Evolutionary conservation across 2,113 vertebrate genomes (phyloP), one percentile per base, ranked within the genome.

Genomic region (Aplodontia rufa): DNA sequence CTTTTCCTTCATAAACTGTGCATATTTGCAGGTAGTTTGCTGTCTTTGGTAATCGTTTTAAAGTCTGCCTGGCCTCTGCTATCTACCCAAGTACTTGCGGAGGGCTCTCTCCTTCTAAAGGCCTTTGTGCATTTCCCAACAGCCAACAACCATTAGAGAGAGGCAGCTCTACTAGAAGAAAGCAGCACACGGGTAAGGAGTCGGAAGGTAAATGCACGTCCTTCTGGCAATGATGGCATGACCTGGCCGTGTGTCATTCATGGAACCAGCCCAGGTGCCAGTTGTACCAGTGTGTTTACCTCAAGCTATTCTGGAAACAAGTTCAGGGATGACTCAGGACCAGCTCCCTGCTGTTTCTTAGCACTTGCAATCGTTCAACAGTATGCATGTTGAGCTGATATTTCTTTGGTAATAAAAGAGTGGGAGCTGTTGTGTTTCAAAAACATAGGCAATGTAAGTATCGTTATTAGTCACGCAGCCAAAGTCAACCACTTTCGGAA

Each of bases 321-420:
- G n/a, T 19, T 42, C 78, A 47, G 30, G 3, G 51, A 35, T 75
- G 90, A 87, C 83, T 93, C 35, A n/a, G 42, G 28, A 22, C 28
- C 1, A 1, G 26, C n/a, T n/a, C n/a, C n/a, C n/a, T 11, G n/a
- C 40, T 49, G 71, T 35, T 62, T 32, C 45, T 53, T 49, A 74
- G 58, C 66, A 42, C 58, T 87, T 92, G 13, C 83, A 58, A 47
- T 51, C 58, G 62, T 79, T 95, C n/a, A 69, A 22, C 80, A 64
- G 51, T 19, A 26, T 49, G 8, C 10, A 9, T 4, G 16, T 13
- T 75, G 35, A 89, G 72, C 81, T 84, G 82, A 14, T 58, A 47
- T 42, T 69, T 74, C 80, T 62, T 90, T 51, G 58, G 26, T 66
- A 40, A 81, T 8, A 8, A 78, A 90, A 66, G 17, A 7, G 30